A percentile compares a stretch with the other conserved stretches of the same genome.
Evolutionary conservation across 2,797 vertebrate genomes (phyloP).

Genomic region (Chelon auratus): DNA sequence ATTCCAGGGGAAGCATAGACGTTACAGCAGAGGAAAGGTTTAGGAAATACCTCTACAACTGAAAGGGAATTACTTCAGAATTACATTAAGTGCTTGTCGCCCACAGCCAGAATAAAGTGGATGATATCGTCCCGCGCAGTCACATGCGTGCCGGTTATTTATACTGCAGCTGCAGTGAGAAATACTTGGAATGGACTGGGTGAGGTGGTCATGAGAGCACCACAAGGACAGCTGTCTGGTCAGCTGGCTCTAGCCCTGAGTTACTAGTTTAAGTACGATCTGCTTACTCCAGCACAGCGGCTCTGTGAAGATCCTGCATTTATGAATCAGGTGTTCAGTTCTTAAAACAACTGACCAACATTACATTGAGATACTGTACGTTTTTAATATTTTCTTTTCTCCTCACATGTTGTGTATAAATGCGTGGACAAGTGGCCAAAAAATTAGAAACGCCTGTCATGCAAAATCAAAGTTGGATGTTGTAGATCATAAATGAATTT

Average conservation of each 20-base stretch:
- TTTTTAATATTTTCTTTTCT: neutral
- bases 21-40: constrained; percentile 28
- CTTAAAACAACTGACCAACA: neutral
- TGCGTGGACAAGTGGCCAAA: neutral
- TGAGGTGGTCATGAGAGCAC: constrained; percentile 47
- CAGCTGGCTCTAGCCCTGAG: constrained; percentile 19
- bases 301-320: neutral
- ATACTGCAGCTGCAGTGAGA: constrained; percentile 61
- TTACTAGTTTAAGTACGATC: constrained; percentile 21
- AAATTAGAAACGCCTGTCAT: neutral
- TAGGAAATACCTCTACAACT: constrained; percentile 47
- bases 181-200: constrained; percentile 44
- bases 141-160: constrained; percentile 61
- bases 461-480: neutral
- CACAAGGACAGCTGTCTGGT: constrained; percentile 54
- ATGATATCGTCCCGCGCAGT: constrained; percentile 44
- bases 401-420: neutral
- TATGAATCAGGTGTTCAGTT: neutral
- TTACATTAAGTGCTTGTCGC: constrained; percentile 48
- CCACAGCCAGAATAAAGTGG: constrained; percentile 40
- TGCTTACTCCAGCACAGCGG: neutral
- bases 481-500: too few species aligned
- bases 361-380: neutral
- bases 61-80: constrained; percentile 45
- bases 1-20: constrained; percentile 47